Evolutionary conservation across 2,888 invertebrate species (phyloP).

Genomic region (Amblyjoppa proteus): DNA sequence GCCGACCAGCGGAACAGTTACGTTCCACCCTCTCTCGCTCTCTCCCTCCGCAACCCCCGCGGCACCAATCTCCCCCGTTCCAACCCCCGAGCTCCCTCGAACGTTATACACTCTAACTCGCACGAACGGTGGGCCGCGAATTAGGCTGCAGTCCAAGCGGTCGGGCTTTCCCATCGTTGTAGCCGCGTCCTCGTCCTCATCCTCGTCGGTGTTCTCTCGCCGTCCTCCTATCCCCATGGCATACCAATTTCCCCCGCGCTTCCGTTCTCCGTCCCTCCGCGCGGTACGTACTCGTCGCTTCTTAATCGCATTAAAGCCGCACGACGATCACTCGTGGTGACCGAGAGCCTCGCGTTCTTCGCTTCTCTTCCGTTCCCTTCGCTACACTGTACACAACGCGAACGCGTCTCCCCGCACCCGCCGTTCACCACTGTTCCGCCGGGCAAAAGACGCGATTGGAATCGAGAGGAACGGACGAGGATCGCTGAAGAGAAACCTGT

Average conservation of each 20-base stretch:
- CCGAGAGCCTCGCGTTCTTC: constrained; percentile 52
- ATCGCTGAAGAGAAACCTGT: neutral
- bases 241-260: constrained; percentile 77
- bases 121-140: constrained; percentile 71
- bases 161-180: constrained; percentile 47
- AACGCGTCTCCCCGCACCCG: neutral
- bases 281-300: constrained; percentile 72
- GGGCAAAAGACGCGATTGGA: neutral
- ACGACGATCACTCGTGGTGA: constrained; percentile 61
- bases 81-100: constrained; percentile 62
- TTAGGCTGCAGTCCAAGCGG: constrained; percentile 80
- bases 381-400: constrained; percentile 32
- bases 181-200: constrained; percentile 20
- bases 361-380: constrained; percentile 37
- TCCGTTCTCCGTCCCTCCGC: constrained; percentile 17
- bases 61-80: constrained; percentile 44
- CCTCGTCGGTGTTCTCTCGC: constrained; percentile 52
- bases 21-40: constrained; percentile 34
- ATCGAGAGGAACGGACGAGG: constrained; percentile 15
- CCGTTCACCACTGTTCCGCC: constrained; percentile 12
- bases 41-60: constrained; percentile 39
- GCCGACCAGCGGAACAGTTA: constrained; percentile 44
- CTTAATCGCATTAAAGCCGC: constrained; percentile 79
- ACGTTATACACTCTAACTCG: constrained; percentile 63
- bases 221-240: constrained; percentile 70